Base-by-base conservation (phyloP, 1,140 invertebrate species). In the Campoletis sonorensis region DNA sequence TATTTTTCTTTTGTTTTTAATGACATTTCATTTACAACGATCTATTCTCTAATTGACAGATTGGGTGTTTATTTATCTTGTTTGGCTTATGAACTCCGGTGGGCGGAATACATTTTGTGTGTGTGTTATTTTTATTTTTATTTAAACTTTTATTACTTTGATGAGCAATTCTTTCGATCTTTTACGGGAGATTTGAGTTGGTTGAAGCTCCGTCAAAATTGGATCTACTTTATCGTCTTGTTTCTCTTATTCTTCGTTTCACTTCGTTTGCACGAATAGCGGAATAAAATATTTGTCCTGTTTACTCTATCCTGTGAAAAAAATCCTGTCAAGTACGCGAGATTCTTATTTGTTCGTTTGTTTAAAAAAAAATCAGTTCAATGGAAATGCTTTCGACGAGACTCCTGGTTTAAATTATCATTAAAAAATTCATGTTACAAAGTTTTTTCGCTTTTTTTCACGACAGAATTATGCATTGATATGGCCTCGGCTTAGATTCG, bases 101-200 rank as follows among this genome's bases (percentile, higher is more conserved):
- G 85, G 85, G 85, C 84, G 85, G 85, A 85, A 81, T 85, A 84
- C 64, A 82, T 83, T 82, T 70, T 79, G 23, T 37, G n/a, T n/a
- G n/a, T n/a, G n/a, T 73, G 51, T 70, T 4, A 67, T 80, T 37
- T 23, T 67, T 40, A 37, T 45, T 4, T 13, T 45, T 45, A 18
- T 8, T 54, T n/a, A n/a, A n/a, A n/a, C n/a, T 54, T 23, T 64
- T 64, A 7, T 64, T 64, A n/a, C 21, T 16, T 80, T 26, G 11
- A 82, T 85, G 83, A 84, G 83, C 83, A 84, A 84, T 84, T 84
- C 58, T 81, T 81, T 76, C 72, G 33, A 51, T 77, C 72, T 79
- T 77, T 72, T 71, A 71, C 49, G 40, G 68, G 54, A 71, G 51
- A 15, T 30, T 78, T 49, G 51, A 70, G 61, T 45, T 49, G 26